A percentile compares a stretch with the other conserved stretches of the same genome.
These are phyloP conservation scores for Actinopyga echinites DNA, from an alignment of 53 echinoderm and acorn worm genomes.

Conservation along the genomic window DNA sequence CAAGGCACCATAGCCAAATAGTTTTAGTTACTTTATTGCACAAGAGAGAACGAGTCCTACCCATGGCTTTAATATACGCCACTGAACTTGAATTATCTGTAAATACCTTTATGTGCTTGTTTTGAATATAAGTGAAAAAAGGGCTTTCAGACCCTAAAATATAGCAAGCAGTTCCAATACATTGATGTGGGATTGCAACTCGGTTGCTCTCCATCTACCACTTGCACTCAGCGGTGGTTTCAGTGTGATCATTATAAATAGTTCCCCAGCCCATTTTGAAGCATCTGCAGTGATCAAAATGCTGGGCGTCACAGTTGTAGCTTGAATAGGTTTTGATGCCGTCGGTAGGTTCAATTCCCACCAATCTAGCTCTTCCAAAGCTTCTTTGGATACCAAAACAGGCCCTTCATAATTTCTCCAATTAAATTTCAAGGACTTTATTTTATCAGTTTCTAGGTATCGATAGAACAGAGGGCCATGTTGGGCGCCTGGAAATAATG, in stretches of 20 bases:
- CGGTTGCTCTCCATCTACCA: background rate
- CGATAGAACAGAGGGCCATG: too few species aligned
- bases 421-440: too few species aligned
- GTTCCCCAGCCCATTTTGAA: background rate
- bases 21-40: background rate
- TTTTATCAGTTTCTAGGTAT: too few species aligned
- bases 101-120: background rate
- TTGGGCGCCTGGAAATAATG: too few species aligned
- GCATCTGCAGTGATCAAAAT: conserved; percentile 9
- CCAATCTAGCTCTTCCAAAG: too few species aligned
- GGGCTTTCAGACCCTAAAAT: background rate
- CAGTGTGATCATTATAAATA: background rate
- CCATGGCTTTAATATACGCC: background rate
- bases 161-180: conserved; percentile 2
- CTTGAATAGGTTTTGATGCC: too few species aligned
- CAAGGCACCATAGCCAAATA: background rate
- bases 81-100: background rate
- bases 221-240: background rate
- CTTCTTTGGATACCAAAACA: too few species aligned
- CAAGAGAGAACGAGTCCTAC: background rate
- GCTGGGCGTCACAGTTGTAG: too few species aligned
- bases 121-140: background rate
- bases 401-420: too few species aligned
- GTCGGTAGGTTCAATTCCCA: too few species aligned
- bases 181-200: background rate